phyloP scores from a whole-genome alignment of 2,113 vertebrate species.

The Mandrillus leucophaeus region DNA sequence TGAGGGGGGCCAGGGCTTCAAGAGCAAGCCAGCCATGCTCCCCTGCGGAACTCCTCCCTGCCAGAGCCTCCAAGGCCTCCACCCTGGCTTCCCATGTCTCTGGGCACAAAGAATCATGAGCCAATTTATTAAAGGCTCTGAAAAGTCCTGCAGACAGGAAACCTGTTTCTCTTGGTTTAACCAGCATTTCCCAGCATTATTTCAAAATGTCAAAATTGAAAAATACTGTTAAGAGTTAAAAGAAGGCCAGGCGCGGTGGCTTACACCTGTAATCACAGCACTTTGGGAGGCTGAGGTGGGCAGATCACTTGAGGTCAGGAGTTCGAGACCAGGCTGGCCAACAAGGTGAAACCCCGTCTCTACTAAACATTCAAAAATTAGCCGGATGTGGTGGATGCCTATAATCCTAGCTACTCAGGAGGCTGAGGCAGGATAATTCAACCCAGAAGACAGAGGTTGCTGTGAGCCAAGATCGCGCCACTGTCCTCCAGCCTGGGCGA shows the following conservation, averaged over 20 bases:
- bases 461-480: too few relatives aligned
- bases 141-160: neutral
- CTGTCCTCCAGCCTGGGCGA: too few relatives aligned
- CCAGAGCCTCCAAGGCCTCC: neutral
- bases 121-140: neutral
- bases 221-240: neutral
- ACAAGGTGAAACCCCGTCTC: too few relatives aligned
- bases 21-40: neutral
- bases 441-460: too few relatives aligned
- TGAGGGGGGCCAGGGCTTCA: neutral
- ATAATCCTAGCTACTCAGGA: too few relatives aligned
- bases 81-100: neutral
- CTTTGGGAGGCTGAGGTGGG: too few relatives aligned
- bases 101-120: neutral
- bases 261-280: too few relatives aligned
- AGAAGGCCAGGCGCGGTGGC: neutral
- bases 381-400: too few relatives aligned
- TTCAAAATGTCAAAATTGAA: neutral
- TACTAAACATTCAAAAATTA: too few relatives aligned
- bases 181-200: neutral
- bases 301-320: too few relatives aligned
- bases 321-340: too few relatives aligned
- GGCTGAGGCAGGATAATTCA: too few relatives aligned
- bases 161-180: neutral
- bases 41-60: neutral